Evolutionary conservation across 1,140 invertebrate species (phyloP), one percentile per base, ranked within the genome.

Genomic region (Cydia amplana): DNA sequence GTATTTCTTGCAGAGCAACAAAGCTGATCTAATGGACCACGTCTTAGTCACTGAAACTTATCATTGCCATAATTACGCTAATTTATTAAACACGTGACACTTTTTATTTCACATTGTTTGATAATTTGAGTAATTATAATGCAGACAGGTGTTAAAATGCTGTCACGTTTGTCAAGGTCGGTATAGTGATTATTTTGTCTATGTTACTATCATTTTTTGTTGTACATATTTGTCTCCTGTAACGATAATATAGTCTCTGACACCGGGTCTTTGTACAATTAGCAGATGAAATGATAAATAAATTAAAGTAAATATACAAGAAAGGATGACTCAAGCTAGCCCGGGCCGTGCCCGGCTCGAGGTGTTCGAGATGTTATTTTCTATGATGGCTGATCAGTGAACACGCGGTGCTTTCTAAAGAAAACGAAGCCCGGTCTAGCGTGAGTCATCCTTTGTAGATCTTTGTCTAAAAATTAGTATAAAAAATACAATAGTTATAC

Each of bases 1-100:
- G 77, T 83, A 81, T 80, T 87, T 86, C 87, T 87, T 87, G 82
- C 78, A 63, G 72, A 20, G 65, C 32, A 70, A 70, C 32, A 70
- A 36, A 70, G 65, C 14, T 32, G 64, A 36, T 36, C 25, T 32
- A 28, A 36, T 70, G 16, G 32, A 18, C 4, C 5, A 16, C 64
- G 63, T 67, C 64, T 32, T 67, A 32, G 64, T 65, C 28, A 65
- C 64, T 43, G 32, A 70, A 70, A 36, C 65, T 40, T 70, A 70
- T 70, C 14, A 70, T 18, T 36, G 32, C 32, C 65, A 14, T 60
- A 60, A 60, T 70, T 70, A 36, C 14, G 28, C 36, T 70, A 70
- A 70, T 70, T 70, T 70, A 70, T 70, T 40, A 18, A 67, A 36
- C 65, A 70, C 32, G 65, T 70, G 65, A 65, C 55, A 60, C 32